These are phyloP conservation scores for Cyaniris semiargus DNA, from an alignment of 2,888 invertebrate species.

Conservation along the genomic window DNA sequence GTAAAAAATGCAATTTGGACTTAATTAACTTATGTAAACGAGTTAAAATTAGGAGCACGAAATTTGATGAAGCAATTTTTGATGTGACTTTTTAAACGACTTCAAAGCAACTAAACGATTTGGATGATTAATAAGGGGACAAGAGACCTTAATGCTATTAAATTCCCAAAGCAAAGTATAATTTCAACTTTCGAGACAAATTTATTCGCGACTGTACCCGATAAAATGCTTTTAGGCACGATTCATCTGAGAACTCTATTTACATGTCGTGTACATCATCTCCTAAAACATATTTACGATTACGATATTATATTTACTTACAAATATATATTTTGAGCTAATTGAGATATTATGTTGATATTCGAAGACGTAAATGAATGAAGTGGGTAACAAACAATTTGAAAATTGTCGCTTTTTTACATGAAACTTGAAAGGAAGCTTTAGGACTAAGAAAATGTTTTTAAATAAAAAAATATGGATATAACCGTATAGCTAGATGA, in stretches of 20 bases:
- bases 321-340: neutral
- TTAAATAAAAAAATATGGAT: no score
- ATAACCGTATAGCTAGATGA: no score
- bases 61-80: neutral
- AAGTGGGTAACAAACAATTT: no score
- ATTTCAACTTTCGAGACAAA: neutral
- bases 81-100: neutral
- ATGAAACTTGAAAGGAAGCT: no score
- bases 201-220: conserved; percentile 22
- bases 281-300: conserved; percentile 19
- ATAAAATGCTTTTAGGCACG: conserved; percentile 45
- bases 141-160: no score
- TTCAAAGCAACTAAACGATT: neutral
- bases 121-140: neutral
- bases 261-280: conserved; percentile 29
- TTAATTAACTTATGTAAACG: neutral
- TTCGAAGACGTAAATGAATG: neutral
- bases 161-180: neutral
- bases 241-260: conserved; percentile 41
- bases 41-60: neutral
- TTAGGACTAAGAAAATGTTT: no score
- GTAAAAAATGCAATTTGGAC: neutral
- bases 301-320: neutral
- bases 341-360: neutral
- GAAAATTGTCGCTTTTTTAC: no score